Evolutionary conservation across 2,797 vertebrate genomes (phyloP).

Genomic region (Pipistrellus kuhlii): DNA sequence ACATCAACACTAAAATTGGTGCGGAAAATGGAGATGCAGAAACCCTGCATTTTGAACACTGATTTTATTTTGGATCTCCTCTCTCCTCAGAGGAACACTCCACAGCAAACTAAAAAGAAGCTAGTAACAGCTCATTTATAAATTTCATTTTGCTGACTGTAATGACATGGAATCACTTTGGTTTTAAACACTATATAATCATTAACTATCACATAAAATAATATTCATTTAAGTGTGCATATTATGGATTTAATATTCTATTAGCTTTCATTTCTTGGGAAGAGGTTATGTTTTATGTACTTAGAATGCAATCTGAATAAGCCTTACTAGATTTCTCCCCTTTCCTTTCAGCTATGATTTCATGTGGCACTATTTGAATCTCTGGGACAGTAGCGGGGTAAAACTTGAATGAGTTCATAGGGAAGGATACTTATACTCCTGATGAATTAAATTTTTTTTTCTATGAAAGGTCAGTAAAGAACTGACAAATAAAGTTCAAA

Average conservation of each 20-base stretch:
- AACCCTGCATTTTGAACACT: conserved; percentile 62
- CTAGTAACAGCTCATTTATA: conserved; percentile 65
- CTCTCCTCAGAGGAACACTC: conserved; percentile 73
- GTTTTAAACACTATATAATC: conserved; percentile 8
- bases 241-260: conserved; percentile 61
- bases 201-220: conserved; percentile 49
- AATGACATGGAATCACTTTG: conserved; percentile 50
- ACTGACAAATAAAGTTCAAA: conserved; percentile 34
- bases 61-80: conserved; percentile 69
- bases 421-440: not conserved
- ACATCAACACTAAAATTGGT: conserved; percentile 71
- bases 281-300: conserved; percentile 29
- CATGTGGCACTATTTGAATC: not conserved
- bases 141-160: conserved; percentile 20
- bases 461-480: not conserved
- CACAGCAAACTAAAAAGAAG: conserved; percentile 65
- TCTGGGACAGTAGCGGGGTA: not conserved
- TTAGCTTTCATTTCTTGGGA: conserved; percentile 56
- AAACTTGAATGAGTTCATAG: not conserved
- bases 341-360: conserved; percentile 29
- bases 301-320: conserved; percentile 52
- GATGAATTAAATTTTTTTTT: conserved; percentile 42
- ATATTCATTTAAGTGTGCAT: conserved; percentile 34
- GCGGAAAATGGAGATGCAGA: conserved; percentile 80
- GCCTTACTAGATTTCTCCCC: not conserved